Conservation (phyloP, 2,797 vertebrate species). For the Gallirallus australis region DNA sequence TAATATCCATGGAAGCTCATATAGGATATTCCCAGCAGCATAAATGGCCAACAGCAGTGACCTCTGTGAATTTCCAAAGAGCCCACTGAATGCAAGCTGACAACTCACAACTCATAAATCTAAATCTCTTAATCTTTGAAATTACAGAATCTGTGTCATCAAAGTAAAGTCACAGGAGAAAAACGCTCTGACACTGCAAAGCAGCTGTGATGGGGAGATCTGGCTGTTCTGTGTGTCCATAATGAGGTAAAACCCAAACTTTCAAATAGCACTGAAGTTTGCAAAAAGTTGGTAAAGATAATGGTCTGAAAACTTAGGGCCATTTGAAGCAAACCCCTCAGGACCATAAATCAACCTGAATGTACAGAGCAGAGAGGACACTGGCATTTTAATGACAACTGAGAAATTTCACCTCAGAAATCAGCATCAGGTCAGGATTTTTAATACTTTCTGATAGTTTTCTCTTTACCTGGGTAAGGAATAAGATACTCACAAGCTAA, state of each 20-base stretch:
- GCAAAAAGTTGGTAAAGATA: not conserved
- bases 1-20: not conserved
- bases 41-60: not conserved
- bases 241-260: not conserved
- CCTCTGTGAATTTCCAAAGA: not conserved
- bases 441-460: not conserved
- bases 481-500: not conserved
- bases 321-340: not conserved
- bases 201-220: not conserved
- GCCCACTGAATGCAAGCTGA: not conserved
- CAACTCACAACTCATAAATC: not conserved
- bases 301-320: not conserved
- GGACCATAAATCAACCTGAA: not conserved
- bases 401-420: not conserved
- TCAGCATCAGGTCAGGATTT: not conserved
- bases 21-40: accelerated
- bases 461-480: not conserved
- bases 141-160: not conserved
- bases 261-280: not conserved
- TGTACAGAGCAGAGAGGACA: not conserved
- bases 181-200: not conserved
- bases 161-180: not conserved
- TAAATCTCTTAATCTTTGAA: not conserved
- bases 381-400: not conserved
- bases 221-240: not conserved